These are phyloP conservation scores for Falco peregrinus DNA, from an alignment of 2,797 vertebrate species.

Conservation along the genomic window DNA sequence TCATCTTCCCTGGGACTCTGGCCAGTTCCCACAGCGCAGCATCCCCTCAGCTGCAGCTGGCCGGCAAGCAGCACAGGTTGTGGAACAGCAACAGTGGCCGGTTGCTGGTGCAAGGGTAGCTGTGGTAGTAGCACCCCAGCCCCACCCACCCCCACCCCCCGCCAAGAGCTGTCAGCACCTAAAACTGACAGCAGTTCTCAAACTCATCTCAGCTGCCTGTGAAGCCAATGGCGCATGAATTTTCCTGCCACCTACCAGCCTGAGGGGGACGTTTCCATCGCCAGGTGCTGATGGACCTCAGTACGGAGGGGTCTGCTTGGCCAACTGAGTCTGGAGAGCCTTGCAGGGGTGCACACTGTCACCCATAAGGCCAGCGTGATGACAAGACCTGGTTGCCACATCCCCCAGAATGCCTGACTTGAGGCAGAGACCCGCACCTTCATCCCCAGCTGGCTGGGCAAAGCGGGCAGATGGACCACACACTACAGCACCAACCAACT, in stretches of 20 bases:
- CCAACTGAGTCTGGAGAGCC: background rate
- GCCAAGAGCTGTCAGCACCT: background rate
- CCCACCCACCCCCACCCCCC: too few relatives aligned
- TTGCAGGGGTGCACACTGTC: background rate
- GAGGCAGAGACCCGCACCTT: background rate
- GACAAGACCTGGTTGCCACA: background rate
- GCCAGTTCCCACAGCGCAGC: background rate
- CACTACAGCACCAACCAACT: background rate
- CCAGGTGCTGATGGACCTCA: background rate
- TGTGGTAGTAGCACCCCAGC: background rate
- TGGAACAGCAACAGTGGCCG: background rate
- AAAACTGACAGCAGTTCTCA: background rate
- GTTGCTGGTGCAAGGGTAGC: background rate
- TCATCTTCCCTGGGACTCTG: background rate
- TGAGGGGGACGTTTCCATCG: background rate
- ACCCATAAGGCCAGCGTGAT: background rate
- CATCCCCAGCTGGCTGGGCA: background rate
- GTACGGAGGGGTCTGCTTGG: background rate
- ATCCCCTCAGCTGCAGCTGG: background rate
- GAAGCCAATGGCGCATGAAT: background rate
- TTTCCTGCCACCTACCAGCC: fast-evolving
- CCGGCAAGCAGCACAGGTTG: background rate
- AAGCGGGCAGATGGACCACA: background rate
- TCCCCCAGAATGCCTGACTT: background rate
- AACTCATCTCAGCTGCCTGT: background rate